Evolutionary conservation across 2,113 vertebrate genomes (phyloP).

Genomic region (Motacilla tschutschensis): DNA sequence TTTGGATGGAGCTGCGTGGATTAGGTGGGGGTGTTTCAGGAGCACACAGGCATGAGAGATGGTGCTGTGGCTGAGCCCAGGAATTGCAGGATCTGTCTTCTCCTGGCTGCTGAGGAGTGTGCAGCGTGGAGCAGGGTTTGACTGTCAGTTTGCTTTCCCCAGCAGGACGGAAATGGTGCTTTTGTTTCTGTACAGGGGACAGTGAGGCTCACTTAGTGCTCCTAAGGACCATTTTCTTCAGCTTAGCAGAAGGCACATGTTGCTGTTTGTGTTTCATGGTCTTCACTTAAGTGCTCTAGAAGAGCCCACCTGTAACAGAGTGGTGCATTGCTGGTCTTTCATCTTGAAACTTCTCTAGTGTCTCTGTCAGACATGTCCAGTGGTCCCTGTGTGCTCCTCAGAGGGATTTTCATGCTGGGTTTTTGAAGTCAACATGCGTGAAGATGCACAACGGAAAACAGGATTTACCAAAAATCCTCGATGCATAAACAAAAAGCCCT

Average conservation of each 20-base stretch:
- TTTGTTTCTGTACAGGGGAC: not conserved
- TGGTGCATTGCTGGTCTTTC: not conserved
- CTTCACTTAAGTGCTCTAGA: not conserved
- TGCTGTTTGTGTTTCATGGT: not conserved
- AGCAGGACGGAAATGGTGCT: not conserved
- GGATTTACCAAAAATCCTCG: slow-evolving; percentile 23
- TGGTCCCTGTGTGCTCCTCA: not conserved
- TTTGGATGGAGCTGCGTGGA: not conserved
- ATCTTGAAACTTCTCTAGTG: not conserved
- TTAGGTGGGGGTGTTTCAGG: not conserved
- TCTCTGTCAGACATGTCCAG: not conserved
- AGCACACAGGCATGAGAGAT: not conserved
- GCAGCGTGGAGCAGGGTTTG: not conserved
- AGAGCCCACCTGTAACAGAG: not conserved
- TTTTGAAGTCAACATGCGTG: not conserved
- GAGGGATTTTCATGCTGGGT: not conserved
- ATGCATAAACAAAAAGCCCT: not conserved
- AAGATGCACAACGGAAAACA: not conserved
- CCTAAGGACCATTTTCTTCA: not conserved
- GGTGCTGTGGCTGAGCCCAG: not conserved
- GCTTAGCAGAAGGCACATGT: not conserved
- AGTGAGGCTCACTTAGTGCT: not conserved
- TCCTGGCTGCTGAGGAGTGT: not conserved
- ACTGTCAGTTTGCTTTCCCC: not conserved
- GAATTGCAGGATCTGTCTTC: not conserved